Conservation (phyloP, 2,888 invertebrate genomes). For the Monoplex corrugatus region DNA sequence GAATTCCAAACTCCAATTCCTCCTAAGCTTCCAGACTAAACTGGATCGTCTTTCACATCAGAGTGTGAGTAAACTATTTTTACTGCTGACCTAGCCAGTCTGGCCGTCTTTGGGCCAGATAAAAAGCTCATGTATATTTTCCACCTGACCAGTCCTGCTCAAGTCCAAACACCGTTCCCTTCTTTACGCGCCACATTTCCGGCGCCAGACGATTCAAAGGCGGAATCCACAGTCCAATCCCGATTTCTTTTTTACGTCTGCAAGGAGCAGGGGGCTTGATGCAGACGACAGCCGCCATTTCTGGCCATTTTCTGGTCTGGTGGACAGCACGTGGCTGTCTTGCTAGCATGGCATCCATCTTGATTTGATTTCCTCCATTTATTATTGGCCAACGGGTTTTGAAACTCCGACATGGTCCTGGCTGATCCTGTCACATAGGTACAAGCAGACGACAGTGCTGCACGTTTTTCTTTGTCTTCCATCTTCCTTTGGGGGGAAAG, state of each 20-base stretch:
- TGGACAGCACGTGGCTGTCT: neutral
- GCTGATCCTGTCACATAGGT: neutral
- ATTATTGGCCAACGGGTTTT: neutral
- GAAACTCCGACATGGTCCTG: neutral
- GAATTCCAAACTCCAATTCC: too few relatives aligned
- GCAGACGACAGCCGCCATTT: slow-evolving; percentile 19
- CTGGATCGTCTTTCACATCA: too few relatives aligned
- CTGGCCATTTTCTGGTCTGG: slow-evolving; percentile 26
- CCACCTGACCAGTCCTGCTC: too few relatives aligned
- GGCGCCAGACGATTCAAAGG: neutral
- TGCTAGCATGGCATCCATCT: neutral
- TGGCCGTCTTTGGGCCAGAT: too few relatives aligned
- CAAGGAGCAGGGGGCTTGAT: neutral
- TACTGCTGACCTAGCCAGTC: too few relatives aligned
- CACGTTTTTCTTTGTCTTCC: too few relatives aligned
- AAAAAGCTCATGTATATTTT: too few relatives aligned
- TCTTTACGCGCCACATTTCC: neutral
- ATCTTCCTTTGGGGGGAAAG: too few relatives aligned
- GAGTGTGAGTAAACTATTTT: too few relatives aligned
- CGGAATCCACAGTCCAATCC: neutral
- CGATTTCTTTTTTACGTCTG: neutral
- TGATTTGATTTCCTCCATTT: neutral
- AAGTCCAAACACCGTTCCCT: too few relatives aligned
- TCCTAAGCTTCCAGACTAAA: too few relatives aligned
- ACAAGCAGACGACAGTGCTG: too few relatives aligned